phyloP scores from a whole-genome alignment of 2,888 invertebrate species.

The Rhogogaster chlorosoma region DNA sequence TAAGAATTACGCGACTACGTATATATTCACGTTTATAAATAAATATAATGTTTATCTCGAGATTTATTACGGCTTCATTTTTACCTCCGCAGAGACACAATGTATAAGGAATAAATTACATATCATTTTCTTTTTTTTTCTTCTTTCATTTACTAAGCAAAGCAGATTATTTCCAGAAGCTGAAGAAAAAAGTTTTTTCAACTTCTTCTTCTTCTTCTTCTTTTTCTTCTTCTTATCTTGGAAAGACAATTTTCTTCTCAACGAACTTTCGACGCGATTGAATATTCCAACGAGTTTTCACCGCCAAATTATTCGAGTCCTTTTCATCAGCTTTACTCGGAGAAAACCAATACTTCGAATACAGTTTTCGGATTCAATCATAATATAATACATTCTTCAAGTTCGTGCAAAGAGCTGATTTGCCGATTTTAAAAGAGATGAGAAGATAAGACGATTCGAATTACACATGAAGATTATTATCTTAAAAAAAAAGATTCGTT shows the following conservation, averaged over 20 bases:
- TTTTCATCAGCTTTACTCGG: background rate
- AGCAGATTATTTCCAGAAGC: background rate
- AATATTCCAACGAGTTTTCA: conserved; percentile 6
- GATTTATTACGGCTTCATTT: background rate
- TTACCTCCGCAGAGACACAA: background rate
- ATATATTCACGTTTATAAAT: background rate
- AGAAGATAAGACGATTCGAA: background rate
- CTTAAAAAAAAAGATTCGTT: background rate
- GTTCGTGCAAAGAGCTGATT: background rate
- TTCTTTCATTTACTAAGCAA: background rate
- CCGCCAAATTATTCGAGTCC: background rate
- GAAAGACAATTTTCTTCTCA: background rate
- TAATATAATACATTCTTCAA: background rate
- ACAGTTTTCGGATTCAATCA: background rate
- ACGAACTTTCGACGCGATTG: conserved; percentile 4
- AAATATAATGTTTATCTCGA: background rate
- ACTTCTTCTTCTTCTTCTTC: background rate
- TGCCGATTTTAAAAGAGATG: background rate
- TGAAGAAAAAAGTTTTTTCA: background rate
- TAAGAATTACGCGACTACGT: background rate
- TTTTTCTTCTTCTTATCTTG: background rate
- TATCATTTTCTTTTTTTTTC: background rate
- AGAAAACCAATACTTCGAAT: conserved; percentile 30
- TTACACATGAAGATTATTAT: background rate
- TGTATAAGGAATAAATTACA: background rate